These are phyloP conservation scores for Gobiocypris rarus DNA, from an alignment of 2,113 vertebrate genomes.

Conservation along the genomic window DNA sequence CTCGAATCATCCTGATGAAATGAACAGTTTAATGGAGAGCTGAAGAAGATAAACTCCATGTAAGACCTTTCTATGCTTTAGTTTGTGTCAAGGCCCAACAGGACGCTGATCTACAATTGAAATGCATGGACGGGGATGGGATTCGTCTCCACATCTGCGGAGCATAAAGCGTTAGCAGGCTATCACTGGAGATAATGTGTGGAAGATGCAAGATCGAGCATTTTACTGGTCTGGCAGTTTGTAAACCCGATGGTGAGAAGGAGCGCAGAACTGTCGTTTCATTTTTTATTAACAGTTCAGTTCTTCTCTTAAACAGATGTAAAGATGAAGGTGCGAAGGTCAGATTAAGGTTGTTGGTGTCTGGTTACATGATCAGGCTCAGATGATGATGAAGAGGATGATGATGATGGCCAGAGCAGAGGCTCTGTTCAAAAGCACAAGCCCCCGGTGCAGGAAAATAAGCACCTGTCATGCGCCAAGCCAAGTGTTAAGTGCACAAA, in stretches of 20 bases:
- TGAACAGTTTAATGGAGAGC: too few relatives aligned
- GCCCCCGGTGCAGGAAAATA: slow-evolving; percentile 68
- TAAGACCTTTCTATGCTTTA: not conserved
- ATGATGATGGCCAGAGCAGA: not conserved
- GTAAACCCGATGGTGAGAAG: not conserved
- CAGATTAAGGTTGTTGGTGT: not conserved
- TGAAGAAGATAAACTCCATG: too few relatives aligned
- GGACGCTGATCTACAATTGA: not conserved
- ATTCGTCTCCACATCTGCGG: not conserved
- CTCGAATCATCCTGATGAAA: too few relatives aligned
- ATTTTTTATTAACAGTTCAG: not conserved
- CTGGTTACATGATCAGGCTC: not conserved
- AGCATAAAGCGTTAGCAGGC: not conserved
- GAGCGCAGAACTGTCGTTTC: not conserved
- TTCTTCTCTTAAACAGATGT: not conserved
- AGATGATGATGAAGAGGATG: not conserved
- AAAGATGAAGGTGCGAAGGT: not conserved
- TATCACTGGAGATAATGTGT: too few relatives aligned
- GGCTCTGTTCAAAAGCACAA: slow-evolving; percentile 4
- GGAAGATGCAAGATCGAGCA: not conserved
- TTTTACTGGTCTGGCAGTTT: not conserved
- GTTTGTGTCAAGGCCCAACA: not conserved
- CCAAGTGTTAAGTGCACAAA: slow-evolving; percentile 77
- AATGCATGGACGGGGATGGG: not conserved
- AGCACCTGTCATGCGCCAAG: slow-evolving; percentile 80